Evolutionary conservation across 2,797 vertebrate species (phyloP).

Genomic region (Propithecus perrieri): DNA sequence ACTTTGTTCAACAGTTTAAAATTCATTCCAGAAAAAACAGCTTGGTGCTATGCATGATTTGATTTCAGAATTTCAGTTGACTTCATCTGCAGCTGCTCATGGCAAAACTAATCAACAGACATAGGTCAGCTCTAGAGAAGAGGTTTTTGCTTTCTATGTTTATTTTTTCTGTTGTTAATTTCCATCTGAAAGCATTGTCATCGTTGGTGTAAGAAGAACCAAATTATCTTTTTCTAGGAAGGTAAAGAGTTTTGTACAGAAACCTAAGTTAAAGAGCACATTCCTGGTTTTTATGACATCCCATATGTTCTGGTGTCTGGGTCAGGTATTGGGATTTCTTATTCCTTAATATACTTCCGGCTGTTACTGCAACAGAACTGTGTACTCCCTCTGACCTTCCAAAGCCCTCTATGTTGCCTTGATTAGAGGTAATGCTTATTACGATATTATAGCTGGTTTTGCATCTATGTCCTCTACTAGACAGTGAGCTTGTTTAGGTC

Average conservation of each 20-base stretch:
- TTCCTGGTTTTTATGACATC: background rate
- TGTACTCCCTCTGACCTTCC: background rate
- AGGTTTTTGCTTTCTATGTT: background rate
- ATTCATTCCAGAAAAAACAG: conserved; percentile 77
- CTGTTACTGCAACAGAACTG: background rate
- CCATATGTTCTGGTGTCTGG: background rate
- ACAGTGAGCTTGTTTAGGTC: background rate
- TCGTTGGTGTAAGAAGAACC: background rate
- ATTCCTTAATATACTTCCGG: background rate
- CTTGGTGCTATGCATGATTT: conserved; percentile 73
- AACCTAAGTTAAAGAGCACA: background rate
- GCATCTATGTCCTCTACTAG: background rate
- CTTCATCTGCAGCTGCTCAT: conserved; percentile 76
- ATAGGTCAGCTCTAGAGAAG: conserved; percentile 50
- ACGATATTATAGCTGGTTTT: background rate
- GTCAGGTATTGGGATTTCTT: background rate
- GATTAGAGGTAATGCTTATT: background rate
- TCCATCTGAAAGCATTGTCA: conserved; percentile 41
- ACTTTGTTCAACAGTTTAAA: conserved; percentile 75
- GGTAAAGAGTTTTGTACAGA: background rate
- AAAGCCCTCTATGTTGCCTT: background rate
- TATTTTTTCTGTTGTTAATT: background rate
- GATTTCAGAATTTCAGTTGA: conserved; percentile 78
- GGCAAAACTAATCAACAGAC: conserved; percentile 63
- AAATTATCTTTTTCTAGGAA: conserved; percentile 29